These are phyloP conservation scores for Pseudococcus jackbeardsleyi DNA, from an alignment of 2,888 invertebrate genomes.

Conservation along the genomic window DNA sequence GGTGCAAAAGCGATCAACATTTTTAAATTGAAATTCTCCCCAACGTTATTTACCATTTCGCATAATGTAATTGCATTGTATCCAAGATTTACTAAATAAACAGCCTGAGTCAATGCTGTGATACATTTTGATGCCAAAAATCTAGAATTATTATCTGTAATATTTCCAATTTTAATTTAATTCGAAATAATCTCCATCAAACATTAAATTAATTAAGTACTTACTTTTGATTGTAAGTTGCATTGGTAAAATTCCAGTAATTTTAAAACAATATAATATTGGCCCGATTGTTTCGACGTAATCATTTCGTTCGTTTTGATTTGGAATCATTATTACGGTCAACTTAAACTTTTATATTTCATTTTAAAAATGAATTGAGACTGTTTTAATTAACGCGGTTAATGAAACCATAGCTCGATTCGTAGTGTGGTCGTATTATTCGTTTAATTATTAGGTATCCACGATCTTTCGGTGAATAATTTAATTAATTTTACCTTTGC, in stretches of 20 bases:
- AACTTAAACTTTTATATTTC: not conserved
- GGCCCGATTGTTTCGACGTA: not conserved
- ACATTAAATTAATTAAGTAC: not conserved
- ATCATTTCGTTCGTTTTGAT: not conserved
- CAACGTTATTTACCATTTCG: not conserved
- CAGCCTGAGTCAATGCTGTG: not conserved
- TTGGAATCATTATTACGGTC: not conserved
- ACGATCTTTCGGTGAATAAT: constrained; percentile 8
- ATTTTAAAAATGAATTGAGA: not conserved
- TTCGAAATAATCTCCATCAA: not conserved
- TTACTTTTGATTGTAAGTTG: not conserved
- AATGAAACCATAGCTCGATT: not conserved
- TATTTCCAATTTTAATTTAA: not conserved
- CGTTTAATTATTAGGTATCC: not conserved
- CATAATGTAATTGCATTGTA: not conserved
- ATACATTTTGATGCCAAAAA: not conserved
- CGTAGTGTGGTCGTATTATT: not conserved
- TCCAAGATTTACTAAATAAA: not conserved
- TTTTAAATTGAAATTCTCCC: constrained; percentile 13
- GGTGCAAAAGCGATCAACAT: not conserved
- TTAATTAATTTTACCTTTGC: not conserved
- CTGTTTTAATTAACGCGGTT: not conserved
- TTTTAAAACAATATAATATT: not conserved
- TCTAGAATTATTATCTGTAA: not conserved
- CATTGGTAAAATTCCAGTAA: not conserved